phyloP scores from a whole-genome alignment of 37 sponge, comb jelly and placozoan species.

The Chondrilla cf. caribensis region DNA sequence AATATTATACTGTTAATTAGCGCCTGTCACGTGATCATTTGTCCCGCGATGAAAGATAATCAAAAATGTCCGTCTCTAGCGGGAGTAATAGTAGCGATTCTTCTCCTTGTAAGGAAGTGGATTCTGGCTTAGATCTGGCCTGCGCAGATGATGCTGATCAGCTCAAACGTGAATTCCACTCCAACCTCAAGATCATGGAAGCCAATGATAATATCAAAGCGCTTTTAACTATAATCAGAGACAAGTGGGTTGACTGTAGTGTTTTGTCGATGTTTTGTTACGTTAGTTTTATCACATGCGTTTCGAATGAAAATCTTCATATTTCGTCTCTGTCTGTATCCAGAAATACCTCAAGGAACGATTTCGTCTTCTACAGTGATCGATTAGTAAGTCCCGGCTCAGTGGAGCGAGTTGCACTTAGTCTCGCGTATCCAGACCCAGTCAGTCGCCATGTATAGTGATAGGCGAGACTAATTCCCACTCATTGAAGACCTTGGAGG shows the following conservation, averaged over 20 bases:
- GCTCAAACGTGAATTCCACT: background rate
- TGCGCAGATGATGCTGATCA: background rate
- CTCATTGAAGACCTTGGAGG: too few species aligned
- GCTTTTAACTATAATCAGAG: constrained; percentile 74
- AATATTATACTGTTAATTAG: background rate
- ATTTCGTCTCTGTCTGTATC: background rate
- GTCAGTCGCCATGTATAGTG: too few species aligned
- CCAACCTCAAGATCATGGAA: constrained; percentile 49
- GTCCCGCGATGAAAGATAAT: too few species aligned
- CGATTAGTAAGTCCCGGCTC: constrained; percentile 65
- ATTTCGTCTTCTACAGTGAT: constrained; percentile 82
- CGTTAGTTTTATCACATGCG: background rate
- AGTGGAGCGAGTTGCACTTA: too few species aligned
- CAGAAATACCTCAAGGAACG: constrained; percentile 71
- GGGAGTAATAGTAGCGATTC: background rate
- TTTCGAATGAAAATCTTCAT: background rate
- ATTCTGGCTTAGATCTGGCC: background rate
- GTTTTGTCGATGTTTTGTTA: too few species aligned
- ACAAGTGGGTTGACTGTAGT: constrained; percentile 45
- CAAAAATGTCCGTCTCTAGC: background rate
- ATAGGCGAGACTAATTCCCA: too few species aligned
- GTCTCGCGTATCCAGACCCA: too few species aligned
- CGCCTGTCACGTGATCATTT: too few species aligned
- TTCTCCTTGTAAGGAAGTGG: background rate
- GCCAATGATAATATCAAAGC: constrained; percentile 67